Evolutionary conservation across 1,140 invertebrate species (phyloP), one percentile per base, ranked within the genome.

Genomic region (Platorchestia sp.): DNA sequence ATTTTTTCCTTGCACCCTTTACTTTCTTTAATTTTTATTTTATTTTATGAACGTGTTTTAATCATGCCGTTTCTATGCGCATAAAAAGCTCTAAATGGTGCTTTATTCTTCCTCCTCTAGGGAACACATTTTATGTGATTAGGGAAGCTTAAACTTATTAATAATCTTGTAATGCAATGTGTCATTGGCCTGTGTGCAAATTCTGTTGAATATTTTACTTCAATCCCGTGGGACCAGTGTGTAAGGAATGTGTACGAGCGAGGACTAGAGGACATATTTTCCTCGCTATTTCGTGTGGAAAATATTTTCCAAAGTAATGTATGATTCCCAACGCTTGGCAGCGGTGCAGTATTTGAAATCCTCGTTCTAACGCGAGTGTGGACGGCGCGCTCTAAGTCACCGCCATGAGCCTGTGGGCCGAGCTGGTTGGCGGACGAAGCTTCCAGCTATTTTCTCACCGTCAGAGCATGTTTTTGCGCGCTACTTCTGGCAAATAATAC

Each of bases 401-500:
- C 41, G 41, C 36, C 42, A 14, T 89, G 87, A 89, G 43, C 36
- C 36, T 86, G 86, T 40, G 10, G 41, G 87, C 87, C 87, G n/a
- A 42, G 41, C 43, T 89, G 87, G 45, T 42, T 93, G 45, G 91
- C 91, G 44, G 87, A 10, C 10, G 87, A 7, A 44, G 91, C 91
- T n/a, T 44, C 40, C 16, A 1, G 91, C 41, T 93, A 44, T 93
- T 93, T 93, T 93, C 44, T 93, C 91, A 27, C 14, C 1, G 43
- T 10, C 41, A 19, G 91, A 93, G 91, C 91, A 44, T 93, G 91
- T 93, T 93, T 93, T 93, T 93, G 47, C 36, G 91, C 91, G 91
- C 43, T 44, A 93, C 91, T 93, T 93, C 91, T 45, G 91, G 43
- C 91, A 45, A 93, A 93, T 93, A 93, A 93, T 93, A 47, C 91